These are phyloP conservation scores for Piprites chloris DNA, from an alignment of 2,113 vertebrate genomes.

Conservation along the genomic window DNA sequence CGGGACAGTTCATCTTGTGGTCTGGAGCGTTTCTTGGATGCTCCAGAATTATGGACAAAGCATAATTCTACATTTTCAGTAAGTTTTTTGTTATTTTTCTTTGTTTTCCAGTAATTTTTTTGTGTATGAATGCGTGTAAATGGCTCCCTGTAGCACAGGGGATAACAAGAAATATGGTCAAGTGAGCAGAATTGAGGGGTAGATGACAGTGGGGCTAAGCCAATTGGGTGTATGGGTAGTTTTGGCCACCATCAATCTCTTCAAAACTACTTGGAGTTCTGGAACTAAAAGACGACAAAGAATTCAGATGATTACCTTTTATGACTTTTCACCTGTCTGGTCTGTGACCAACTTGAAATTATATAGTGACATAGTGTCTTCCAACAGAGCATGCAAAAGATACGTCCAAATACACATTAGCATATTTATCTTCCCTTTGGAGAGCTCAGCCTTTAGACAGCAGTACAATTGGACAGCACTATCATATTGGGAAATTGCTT, in stretches of 20 bases:
- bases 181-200: background rate
- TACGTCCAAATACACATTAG: background rate
- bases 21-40: background rate
- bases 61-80: background rate
- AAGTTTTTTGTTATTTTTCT: background rate
- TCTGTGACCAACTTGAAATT: background rate
- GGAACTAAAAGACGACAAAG: background rate
- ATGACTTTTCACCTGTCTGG: background rate
- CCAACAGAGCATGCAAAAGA: background rate
- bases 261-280: background rate
- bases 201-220: background rate
- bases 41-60: background rate
- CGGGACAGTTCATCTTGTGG: background rate
- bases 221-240: fast-evolving
- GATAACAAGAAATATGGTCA: background rate
- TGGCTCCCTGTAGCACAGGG: fast-evolving
- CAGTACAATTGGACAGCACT: background rate
- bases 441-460: background rate
- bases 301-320: background rate
- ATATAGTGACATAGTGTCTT: background rate
- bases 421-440: background rate
- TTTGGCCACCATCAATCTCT: background rate
- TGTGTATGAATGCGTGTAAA: background rate
- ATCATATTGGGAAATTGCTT: background rate
- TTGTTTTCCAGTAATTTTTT: background rate